Percentiles rank a stretch among this genome's conserved stretches.
Evolutionary conservation across 2,797 vertebrate species (phyloP).

Genomic region (Acipenser ruthenus): DNA sequence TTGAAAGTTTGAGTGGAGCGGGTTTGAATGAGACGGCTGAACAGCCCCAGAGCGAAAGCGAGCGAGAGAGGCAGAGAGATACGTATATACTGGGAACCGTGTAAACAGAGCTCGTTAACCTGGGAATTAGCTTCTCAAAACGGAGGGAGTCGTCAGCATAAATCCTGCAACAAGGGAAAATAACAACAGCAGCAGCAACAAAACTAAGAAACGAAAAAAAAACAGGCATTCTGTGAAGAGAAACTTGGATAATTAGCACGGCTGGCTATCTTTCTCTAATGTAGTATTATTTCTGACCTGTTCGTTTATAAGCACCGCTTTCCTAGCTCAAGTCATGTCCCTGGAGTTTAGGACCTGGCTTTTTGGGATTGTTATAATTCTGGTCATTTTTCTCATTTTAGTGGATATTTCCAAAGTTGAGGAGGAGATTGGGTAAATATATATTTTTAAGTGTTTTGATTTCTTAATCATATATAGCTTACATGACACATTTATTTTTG

Average conservation of each 20-base stretch:
- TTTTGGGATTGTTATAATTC: constrained; percentile 72
- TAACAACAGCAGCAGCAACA: background rate
- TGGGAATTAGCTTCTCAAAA: constrained; percentile 2
- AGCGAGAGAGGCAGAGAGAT: constrained; percentile 6
- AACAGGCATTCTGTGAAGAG: too few relatives aligned
- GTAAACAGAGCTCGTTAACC: constrained; percentile 1
- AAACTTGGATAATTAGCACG: too few relatives aligned
- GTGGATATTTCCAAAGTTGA: constrained; percentile 84
- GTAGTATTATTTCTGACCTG: too few relatives aligned
- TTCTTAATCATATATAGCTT: too few relatives aligned
- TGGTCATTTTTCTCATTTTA: constrained; percentile 75
- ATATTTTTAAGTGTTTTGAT: too few relatives aligned
- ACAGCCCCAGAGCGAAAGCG: constrained; percentile 8
- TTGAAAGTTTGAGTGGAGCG: constrained; percentile 54
- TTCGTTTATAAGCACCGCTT: too few relatives aligned
- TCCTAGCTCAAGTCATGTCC: constrained; percentile 59
- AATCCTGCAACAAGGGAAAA: too few relatives aligned
- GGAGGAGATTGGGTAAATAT: constrained; percentile 73
- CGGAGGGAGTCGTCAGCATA: background rate
- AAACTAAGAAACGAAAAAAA: too few relatives aligned
- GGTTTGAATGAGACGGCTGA: constrained; percentile 15
- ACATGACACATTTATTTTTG: too few relatives aligned
- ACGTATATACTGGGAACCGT: background rate
- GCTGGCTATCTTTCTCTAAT: too few relatives aligned
- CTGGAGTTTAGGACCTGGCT: constrained; percentile 72